Percentiles rank a stretch among this genome's conserved stretches.
Conservation (phyloP, 2,888 invertebrate species). For the Pristionchus arcanus region DNA sequence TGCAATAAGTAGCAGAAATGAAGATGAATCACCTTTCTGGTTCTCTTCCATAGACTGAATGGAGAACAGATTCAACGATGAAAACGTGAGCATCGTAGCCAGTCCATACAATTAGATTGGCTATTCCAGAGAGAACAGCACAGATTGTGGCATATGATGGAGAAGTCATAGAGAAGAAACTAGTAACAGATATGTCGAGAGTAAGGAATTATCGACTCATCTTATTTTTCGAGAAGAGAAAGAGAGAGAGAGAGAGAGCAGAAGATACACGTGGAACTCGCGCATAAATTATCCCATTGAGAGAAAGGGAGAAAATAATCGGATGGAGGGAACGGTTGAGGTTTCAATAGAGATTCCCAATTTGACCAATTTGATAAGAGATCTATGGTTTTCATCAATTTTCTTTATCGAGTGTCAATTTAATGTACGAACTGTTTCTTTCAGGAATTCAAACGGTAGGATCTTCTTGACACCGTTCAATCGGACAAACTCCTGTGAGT, state of each 20-base stretch:
- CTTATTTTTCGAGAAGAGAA: background rate
- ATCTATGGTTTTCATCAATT: too few relatives aligned
- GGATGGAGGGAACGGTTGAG: background rate
- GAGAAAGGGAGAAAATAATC: background rate
- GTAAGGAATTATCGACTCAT: background rate
- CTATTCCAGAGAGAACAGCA: background rate
- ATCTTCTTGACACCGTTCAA: background rate
- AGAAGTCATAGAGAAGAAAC: background rate
- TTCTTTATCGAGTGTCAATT: too few relatives aligned
- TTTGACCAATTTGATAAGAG: background rate
- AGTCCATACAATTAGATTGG: conserved; percentile 39
- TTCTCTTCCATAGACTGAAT: conserved; percentile 29
- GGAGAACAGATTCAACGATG: conserved; percentile 32
- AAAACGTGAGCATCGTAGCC: conserved; percentile 43
- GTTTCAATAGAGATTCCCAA: background rate
- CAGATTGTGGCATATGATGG: background rate
- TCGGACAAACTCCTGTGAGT: conserved; percentile 2
- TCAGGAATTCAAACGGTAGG: background rate
- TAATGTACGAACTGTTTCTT: too few relatives aligned
- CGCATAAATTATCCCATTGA: conserved; percentile 24
- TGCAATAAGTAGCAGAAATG: background rate
- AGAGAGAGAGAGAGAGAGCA: background rate
- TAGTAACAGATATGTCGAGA: background rate
- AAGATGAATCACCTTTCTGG: conserved; percentile 15
- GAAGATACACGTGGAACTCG: conserved; percentile 1